Evolutionary conservation across 23 tunicate genomes (phyloP).

Genomic region (Halocynthia aurantium): DNA sequence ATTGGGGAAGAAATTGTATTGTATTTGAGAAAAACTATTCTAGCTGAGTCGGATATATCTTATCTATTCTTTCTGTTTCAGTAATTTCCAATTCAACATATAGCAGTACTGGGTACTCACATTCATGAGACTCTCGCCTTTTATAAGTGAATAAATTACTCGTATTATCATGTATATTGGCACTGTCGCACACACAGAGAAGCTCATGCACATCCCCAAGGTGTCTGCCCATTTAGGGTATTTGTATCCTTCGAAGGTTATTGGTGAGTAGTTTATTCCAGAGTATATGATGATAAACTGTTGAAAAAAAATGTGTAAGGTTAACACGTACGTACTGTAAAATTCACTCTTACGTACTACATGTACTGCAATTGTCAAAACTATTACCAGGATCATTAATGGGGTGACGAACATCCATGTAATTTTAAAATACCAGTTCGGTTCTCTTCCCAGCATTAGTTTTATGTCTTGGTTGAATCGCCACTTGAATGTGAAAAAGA

Average conservation of each 20-base stretch:
- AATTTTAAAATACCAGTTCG: constrained; percentile 67
- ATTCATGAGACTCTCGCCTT: constrained; percentile 31
- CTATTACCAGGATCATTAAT: constrained; percentile 48
- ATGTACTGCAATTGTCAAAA: background rate
- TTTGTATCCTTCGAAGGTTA: constrained; percentile 38
- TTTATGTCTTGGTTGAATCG: constrained; percentile 78
- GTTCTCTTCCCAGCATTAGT: constrained; percentile 76
- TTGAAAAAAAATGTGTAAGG: constrained; percentile 1
- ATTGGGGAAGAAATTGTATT: no score
- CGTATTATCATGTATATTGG: constrained; percentile 64
- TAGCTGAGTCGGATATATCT: no score
- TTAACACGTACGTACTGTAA: background rate
- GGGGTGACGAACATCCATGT: constrained; percentile 85
- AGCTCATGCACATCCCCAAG: constrained; percentile 79
- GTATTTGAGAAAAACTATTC: no score
- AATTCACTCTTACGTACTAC: background rate
- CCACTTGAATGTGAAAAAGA: constrained; percentile 64
- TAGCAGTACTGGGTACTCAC: constrained; percentile 10
- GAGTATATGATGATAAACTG: constrained; percentile 60
- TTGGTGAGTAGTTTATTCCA: constrained; percentile 26
- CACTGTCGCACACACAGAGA: constrained; percentile 43
- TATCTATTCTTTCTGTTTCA: no score
- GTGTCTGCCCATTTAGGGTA: constrained; percentile 83
- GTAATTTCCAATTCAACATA: no score
- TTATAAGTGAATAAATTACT: constrained; percentile 25